Conservation (phyloP, 2,113 vertebrate species). For the Cephalopholis sonnerati region DNA sequence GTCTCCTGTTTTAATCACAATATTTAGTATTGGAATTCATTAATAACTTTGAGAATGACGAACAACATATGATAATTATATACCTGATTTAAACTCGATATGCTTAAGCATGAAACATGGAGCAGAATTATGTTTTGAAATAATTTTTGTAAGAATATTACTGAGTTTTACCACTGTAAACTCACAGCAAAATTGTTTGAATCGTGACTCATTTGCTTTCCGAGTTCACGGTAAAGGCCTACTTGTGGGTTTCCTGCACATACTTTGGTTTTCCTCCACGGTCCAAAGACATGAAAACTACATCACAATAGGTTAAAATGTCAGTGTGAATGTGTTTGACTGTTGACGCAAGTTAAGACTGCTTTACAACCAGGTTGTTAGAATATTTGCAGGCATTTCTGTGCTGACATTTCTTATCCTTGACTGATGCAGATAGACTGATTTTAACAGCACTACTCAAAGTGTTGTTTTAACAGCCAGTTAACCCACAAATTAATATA, state of each 20-base stretch:
- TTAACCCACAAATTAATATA: not conserved
- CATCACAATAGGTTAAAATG: not conserved
- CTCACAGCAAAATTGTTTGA: not conserved
- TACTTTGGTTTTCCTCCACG: slow-evolving; percentile 8
- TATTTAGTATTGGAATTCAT: not conserved
- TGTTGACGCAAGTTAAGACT: not conserved
- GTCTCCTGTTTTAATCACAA: slow-evolving; percentile 17
- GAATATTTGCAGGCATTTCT: not conserved
- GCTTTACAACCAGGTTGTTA: not conserved
- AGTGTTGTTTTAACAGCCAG: not conserved
- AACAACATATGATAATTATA: not conserved
- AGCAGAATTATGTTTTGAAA: not conserved
- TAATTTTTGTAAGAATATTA: not conserved
- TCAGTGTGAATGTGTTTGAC: not conserved
- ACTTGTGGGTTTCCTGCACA: too few relatives aligned
- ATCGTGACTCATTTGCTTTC: not conserved
- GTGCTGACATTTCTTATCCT: not conserved
- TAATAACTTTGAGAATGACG: slow-evolving; percentile 14
- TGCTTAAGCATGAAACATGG: not conserved
- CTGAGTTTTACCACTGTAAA: not conserved
- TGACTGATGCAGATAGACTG: too few relatives aligned
- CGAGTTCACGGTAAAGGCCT: too few relatives aligned
- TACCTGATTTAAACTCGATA: not conserved
- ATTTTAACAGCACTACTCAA: too few relatives aligned
- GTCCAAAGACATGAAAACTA: not conserved